Evolutionary conservation across 1,140 invertebrate species (phyloP), one percentile per base, ranked within the genome.

Genomic region (Kradibia gibbosae): DNA sequence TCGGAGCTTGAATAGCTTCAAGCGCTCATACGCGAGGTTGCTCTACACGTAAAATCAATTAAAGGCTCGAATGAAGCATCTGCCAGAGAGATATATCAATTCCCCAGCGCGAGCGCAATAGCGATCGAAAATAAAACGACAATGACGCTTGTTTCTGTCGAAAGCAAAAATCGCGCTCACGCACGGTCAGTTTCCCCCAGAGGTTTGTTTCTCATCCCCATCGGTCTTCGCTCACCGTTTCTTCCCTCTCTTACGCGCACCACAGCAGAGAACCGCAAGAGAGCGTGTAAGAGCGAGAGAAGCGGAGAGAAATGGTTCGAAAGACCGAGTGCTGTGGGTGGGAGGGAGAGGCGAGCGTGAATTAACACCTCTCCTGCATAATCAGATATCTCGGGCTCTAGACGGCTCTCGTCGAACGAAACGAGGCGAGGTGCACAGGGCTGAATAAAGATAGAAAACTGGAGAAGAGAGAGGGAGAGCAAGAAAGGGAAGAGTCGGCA

Each of bases 311-410:
- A 67, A 67, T 67, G 5, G 34, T 0, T 39, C 34, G 17, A 67
- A 39, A 36, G 10, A 22, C 34, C 3, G 62, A 83, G 78, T 82
- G 84, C 77, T 84, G 85, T 83, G 84, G 84, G 83, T 85, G 87
- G 22, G 83, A 80, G 82, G 84, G 77, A 84, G 85, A 83, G 85
- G 84, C 82, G 85, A 87, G 86, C 86, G 88, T 88, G 89, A 89
- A 90, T 90, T 90, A 90, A 90, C 89, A 90, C 89, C 88, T 89
- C 88, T 88, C 86, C 85, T 84, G 86, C 86, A 84, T 83, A 85
- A 90, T 90, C 90, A 89, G 88, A 89, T 90, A 89, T 83, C 84
- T 86, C 86, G 82, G 85, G 86, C 70, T 84, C 85, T 86, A 84
- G 83, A 82, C 85, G 85, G 82, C 84, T 77, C 70, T 72, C 11